phyloP scores from a whole-genome alignment of 1,140 invertebrate genomes.

The Amphibalanus amphitrite region DNA sequence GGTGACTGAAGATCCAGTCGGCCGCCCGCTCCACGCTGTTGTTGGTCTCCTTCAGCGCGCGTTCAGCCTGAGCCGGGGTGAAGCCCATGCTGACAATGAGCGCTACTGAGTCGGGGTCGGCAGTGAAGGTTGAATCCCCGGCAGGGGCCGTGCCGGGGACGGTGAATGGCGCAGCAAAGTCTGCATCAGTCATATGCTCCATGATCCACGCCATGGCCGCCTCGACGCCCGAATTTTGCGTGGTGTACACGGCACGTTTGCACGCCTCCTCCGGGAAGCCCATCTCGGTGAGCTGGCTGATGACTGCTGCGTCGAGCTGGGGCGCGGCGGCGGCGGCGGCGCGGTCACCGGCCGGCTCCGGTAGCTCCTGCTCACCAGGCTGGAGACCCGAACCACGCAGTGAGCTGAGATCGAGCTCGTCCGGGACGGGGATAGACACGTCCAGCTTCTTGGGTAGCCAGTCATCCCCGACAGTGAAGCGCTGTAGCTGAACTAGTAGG shows the following conservation, averaged over 20 bases:
- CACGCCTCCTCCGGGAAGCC: conserved; percentile 80
- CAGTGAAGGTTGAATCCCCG: conserved; percentile 15
- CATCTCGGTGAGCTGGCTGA: conserved; percentile 48
- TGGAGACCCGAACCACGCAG: conserved; percentile 59
- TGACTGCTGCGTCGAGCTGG: conserved; percentile 28
- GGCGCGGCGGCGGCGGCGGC: background rate
- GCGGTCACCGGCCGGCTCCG: conserved; percentile 38
- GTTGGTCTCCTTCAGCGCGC: conserved; percentile 68
- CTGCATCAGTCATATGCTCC: conserved; percentile 80
- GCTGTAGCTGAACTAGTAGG: conserved; percentile 81
- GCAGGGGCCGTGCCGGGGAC: conserved; percentile 26
- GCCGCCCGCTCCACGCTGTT: conserved; percentile 84
- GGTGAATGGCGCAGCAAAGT: conserved; percentile 56
- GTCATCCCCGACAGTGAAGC: conserved; percentile 76
- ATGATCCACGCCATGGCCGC: conserved; percentile 86
- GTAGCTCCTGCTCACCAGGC: conserved; percentile 59
- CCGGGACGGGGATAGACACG: conserved; percentile 77
- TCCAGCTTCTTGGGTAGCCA: conserved; percentile 90
- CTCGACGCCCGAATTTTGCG: conserved; percentile 66
- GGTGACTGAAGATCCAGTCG: conserved; percentile 93
- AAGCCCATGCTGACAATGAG: conserved; percentile 81
- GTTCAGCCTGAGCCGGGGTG: conserved; percentile 52
- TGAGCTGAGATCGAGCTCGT: conserved; percentile 54
- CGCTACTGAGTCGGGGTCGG: conserved; percentile 45
- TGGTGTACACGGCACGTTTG: conserved; percentile 69